Evolutionary conservation across 2,888 invertebrate genomes (phyloP).

Genomic region (Amiota minor): DNA sequence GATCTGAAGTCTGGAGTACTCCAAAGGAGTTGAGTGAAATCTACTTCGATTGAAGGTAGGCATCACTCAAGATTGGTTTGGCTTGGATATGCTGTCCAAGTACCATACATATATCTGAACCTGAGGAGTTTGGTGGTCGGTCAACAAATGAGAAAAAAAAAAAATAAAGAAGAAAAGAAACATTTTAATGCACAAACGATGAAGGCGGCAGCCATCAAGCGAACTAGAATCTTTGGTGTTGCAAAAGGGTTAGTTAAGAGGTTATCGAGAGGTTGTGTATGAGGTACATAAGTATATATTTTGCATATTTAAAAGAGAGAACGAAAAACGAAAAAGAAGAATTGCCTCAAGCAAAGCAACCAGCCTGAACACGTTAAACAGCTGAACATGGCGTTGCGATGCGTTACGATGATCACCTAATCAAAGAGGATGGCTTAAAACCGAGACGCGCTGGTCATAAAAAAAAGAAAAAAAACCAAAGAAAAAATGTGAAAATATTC

Average conservation of each 20-base stretch:
- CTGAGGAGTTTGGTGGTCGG: neutral
- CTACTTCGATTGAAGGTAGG: neutral
- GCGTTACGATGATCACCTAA: constrained; percentile 51
- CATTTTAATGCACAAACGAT: constrained; percentile 34
- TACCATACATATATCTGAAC: too few species aligned
- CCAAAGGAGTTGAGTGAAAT: too few species aligned
- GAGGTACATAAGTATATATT: constrained; percentile 20
- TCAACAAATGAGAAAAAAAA: neutral
- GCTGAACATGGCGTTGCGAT: constrained; percentile 61
- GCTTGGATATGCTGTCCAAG: neutral
- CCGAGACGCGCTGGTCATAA: constrained; percentile 15
- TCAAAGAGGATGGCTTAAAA: constrained; percentile 32
- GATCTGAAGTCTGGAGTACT: too few species aligned
- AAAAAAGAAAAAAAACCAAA: neutral
- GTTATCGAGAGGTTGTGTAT: neutral
- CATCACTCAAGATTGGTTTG: constrained; percentile 15
- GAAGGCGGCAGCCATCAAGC: constrained; percentile 14
- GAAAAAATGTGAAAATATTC: constrained; percentile 6
- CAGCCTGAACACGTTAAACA: constrained; percentile 33
- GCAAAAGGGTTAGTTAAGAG: too few species aligned
- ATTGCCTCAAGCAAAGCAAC: constrained; percentile 17
- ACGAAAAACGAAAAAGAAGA: constrained; percentile 16
- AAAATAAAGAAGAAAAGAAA: neutral
- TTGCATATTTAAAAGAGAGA: constrained; percentile 40
- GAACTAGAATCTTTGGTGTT: neutral